Evolutionary conservation across 2,888 invertebrate species (phyloP).

Genomic region (Galerucella pusilla): DNA sequence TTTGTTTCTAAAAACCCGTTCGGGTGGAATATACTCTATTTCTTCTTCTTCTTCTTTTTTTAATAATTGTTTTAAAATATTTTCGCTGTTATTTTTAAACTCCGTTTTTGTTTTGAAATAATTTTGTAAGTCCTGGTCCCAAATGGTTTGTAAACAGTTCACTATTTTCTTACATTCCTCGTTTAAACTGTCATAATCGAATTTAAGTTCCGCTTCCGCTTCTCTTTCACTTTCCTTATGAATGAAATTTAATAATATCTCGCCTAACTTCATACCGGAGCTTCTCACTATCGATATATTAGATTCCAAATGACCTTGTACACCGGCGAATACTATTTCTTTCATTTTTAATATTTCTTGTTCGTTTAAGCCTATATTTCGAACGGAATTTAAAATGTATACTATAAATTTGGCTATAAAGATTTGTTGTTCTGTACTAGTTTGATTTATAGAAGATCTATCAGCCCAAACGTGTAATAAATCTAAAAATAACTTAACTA

Average conservation of each 20-base stretch:
- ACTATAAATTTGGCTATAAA: slow-evolving; percentile 77
- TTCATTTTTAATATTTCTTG: slow-evolving; percentile 63
- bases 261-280: slow-evolving; percentile 81
- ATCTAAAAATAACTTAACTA: slow-evolving; percentile 67
- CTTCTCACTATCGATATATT: slow-evolving; percentile 71
- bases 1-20: slow-evolving; percentile 51
- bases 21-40: slow-evolving; percentile 54
- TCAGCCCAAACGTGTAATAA: slow-evolving; percentile 77
- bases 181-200: slow-evolving; percentile 73
- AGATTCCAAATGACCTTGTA: slow-evolving; percentile 77
- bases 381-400: slow-evolving; percentile 68
- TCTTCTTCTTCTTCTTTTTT: slow-evolving; percentile 21
- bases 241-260: slow-evolving; percentile 70
- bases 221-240: slow-evolving; percentile 58
- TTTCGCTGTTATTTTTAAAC: slow-evolving; percentile 39
- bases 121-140: slow-evolving; percentile 58
- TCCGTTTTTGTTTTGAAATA: slow-evolving; percentile 56
- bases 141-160: slow-evolving; percentile 65
- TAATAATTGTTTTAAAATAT: slow-evolving; percentile 44
- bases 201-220: slow-evolving; percentile 70
- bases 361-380: slow-evolving; percentile 56
- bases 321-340: slow-evolving; percentile 71
- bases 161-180: slow-evolving; percentile 66
- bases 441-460: slow-evolving; percentile 71
- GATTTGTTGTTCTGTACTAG: slow-evolving; percentile 76